These are phyloP conservation scores for Nothocercus julius DNA, from an alignment of 2,113 vertebrate species.

Conservation along the genomic window DNA sequence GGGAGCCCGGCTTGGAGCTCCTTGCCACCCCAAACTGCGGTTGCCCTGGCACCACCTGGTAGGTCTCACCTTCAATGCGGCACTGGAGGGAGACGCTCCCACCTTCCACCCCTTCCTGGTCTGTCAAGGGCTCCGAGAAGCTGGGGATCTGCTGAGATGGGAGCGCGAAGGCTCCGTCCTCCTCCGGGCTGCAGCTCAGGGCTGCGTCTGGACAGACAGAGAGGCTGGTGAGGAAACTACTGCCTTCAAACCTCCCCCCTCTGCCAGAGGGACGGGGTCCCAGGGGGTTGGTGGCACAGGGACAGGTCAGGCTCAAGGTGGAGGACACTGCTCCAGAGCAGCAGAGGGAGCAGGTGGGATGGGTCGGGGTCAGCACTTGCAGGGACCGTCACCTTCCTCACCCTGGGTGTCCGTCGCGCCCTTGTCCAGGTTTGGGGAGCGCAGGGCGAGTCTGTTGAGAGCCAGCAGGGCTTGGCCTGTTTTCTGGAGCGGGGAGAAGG, in stretches of 20 bases:
- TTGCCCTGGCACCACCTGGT: background rate
- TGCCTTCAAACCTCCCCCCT: background rate
- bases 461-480: slow-evolving; percentile 88
- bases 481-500: slow-evolving; percentile 75
- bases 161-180: slow-evolving; percentile 66
- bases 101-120: slow-evolving; percentile 66
- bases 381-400: slow-evolving; percentile 37
- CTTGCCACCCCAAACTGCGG: background rate
- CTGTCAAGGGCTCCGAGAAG: slow-evolving; percentile 66
- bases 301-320: background rate
- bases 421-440: slow-evolving; percentile 76
- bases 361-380: rapidly evolving
- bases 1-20: background rate
- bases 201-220: slow-evolving; percentile 44
- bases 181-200: slow-evolving; percentile 64
- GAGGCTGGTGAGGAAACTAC: background rate
- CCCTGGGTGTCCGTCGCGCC: slow-evolving; percentile 50
- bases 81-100: slow-evolving; percentile 69
- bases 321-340: background rate
- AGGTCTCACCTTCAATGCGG: slow-evolving; percentile 69
- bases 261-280: background rate
- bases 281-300: background rate
- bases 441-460: slow-evolving; percentile 82
- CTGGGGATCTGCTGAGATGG: slow-evolving; percentile 62
- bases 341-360: background rate